Percentiles rank a stretch among this genome's conserved stretches.
Conservation (phyloP, 2,797 vertebrate genomes). For the Vipera ursinii region DNA sequence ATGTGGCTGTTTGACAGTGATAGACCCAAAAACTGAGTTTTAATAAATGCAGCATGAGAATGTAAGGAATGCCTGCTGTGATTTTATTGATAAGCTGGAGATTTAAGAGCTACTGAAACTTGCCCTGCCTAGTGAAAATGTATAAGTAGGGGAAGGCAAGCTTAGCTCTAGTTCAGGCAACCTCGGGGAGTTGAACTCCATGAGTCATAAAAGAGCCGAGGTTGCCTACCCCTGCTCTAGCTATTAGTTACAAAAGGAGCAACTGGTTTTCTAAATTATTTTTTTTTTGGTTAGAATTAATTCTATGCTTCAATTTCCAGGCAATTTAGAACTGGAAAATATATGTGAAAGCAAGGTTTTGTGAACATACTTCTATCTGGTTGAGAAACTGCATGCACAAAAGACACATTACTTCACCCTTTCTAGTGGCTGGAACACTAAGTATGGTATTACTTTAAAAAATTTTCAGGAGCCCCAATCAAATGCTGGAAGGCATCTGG, state of each 20-base stretch:
- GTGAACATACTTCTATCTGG: neutral
- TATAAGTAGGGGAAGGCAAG: neutral
- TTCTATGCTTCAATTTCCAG: neutral
- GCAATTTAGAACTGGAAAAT: neutral
- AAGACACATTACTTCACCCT: neutral
- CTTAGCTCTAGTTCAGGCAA: neutral
- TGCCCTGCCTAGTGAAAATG: neutral
- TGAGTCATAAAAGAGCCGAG: too few relatives aligned
- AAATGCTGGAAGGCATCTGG: neutral
- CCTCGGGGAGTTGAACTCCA: too few relatives aligned
- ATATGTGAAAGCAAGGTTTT: neutral
- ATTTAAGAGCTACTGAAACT: neutral
- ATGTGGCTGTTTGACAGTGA: neutral
- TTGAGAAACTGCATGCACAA: neutral
- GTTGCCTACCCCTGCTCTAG: too few relatives aligned
- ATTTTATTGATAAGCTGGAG: neutral
- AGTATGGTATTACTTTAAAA: neutral
- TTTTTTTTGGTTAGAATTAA: neutral
- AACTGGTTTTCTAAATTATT: neutral
- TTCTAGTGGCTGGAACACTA: neutral
- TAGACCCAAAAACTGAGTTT: neutral
- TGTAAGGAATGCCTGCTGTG: neutral
- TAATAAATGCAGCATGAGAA: neutral
- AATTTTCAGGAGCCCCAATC: neutral
- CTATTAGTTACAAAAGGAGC: neutral